phyloP scores from a whole-genome alignment of 2,888 invertebrate species.

The Drosophila anomelani region DNA sequence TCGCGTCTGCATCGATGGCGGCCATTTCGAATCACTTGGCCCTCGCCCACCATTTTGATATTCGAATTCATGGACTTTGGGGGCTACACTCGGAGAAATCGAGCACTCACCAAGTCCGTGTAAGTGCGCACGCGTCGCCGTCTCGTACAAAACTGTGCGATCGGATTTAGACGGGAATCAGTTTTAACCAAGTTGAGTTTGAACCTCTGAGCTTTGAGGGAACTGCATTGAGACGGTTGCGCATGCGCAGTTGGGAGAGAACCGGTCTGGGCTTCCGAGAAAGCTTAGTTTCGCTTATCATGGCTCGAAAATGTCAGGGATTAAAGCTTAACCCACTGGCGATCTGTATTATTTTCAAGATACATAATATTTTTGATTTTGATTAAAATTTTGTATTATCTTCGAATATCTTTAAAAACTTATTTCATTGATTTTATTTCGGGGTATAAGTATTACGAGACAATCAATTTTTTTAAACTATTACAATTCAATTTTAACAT shows the following conservation, averaged over 20 bases:
- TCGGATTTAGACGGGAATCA: slow-evolving; percentile 9
- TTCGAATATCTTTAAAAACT: too few relatives aligned
- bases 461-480: not conserved
- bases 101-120: slow-evolving; percentile 50
- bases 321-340: slow-evolving; percentile 11
- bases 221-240: slow-evolving; percentile 48
- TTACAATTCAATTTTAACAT: not conserved
- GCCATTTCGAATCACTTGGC: slow-evolving; percentile 33
- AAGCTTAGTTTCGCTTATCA: slow-evolving; percentile 9
- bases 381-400: too few relatives aligned
- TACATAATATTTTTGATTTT: too few relatives aligned
- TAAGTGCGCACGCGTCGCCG: slow-evolving; percentile 67
- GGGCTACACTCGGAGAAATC: slow-evolving; percentile 41
- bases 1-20: not conserved
- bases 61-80: slow-evolving; percentile 13
- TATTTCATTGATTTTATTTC: too few relatives aligned
- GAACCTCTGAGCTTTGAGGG: not conserved
- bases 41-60: slow-evolving; percentile 12
- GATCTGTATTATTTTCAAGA: not conserved
- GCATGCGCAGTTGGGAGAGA: slow-evolving; percentile 64
- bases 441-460: too few relatives aligned
- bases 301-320: slow-evolving; percentile 3
- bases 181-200: slow-evolving; percentile 42
- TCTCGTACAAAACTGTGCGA: slow-evolving; percentile 59
- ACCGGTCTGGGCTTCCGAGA: slow-evolving; percentile 56